These are phyloP conservation scores for Oscheius sp. DNA, from an alignment of 2,888 invertebrate species.

Conservation along the genomic window DNA sequence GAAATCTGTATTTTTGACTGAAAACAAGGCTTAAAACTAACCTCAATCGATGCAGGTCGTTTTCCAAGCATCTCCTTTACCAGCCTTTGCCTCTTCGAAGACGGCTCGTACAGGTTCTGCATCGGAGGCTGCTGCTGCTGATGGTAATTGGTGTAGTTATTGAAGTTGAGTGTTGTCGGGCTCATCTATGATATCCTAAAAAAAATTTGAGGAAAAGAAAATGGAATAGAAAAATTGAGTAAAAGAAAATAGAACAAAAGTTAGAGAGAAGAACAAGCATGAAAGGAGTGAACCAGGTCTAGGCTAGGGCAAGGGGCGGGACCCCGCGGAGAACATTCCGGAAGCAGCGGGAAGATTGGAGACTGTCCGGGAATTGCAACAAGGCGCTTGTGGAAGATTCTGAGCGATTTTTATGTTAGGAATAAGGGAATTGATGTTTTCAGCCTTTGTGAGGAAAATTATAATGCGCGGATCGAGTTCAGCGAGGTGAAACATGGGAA, in stretches of 20 bases:
- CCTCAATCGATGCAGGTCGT: slow-evolving; percentile 13
- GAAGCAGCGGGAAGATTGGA: neutral
- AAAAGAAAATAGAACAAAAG: neutral
- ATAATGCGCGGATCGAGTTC: no score
- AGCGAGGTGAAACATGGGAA: no score
- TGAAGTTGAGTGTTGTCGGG: neutral
- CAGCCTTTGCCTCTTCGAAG: no score
- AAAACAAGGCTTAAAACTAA: neutral
- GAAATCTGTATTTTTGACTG: neutral
- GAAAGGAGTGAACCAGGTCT: neutral
- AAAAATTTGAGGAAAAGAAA: neutral
- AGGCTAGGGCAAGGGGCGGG: neutral
- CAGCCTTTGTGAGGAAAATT: no score
- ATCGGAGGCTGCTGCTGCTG: neutral
- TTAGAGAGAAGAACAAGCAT: neutral
- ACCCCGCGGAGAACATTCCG: neutral
- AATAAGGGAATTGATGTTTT: neutral
- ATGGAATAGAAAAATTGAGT: neutral
- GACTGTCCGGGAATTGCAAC: no score
- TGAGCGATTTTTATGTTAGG: no score
- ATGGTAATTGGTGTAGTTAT: neutral
- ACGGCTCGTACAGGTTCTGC: no score
- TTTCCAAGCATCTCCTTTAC: slow-evolving; percentile 27
- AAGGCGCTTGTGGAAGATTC: no score
- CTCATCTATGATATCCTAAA: neutral